Base-by-base conservation (phyloP, 2,113 vertebrate species). In the Passer domesticus region DNA sequence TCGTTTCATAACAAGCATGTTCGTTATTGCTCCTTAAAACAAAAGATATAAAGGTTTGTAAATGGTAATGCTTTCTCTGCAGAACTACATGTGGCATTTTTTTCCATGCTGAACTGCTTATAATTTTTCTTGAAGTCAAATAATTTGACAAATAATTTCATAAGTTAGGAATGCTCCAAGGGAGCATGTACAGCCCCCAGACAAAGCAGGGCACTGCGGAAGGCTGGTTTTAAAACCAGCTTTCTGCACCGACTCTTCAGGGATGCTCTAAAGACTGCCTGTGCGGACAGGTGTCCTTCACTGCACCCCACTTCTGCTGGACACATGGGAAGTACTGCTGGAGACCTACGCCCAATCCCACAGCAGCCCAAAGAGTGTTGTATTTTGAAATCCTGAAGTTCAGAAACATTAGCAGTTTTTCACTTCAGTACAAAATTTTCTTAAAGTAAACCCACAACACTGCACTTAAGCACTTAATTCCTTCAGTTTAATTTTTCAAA, bases 121-220 rank as follows among this genome's bases (percentile, higher is more conserved):
- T 9, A 15, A 10, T 43, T 91, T n/a, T 68, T 62, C 7, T 21
- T 41, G 46, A 35, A 52, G 8, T 68, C 13, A 22, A 53, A 18
- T 39, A 23, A 23, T 5, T 13, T 1, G 23, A n/a, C 6, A 16
- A 59, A 47, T 37, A 43, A 25, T 9, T 63, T 56, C 6, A 0
- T 33, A 68, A 41, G 16, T 15, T 12, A 28, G 2, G 6, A 28
- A 12, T 25, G 18, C 5, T 44, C 19, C 10, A 24, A 20, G 10
- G 2, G 13, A 39, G 13, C 24, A 8, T 2, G 7, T 2, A 15
- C 2, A 23, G 6, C 18, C 18, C 7, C 11, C 2, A 1, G 19
- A 16, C 0, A 4, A 20, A 19, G 14, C 11, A 10, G 11, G 47
- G 1, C 2, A 0, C 9, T 18, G 74, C 18, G 23, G 24, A 49